Base-by-base conservation (phyloP, 1,140 invertebrate genomes). In the Zaprionus gabonicus region DNA sequence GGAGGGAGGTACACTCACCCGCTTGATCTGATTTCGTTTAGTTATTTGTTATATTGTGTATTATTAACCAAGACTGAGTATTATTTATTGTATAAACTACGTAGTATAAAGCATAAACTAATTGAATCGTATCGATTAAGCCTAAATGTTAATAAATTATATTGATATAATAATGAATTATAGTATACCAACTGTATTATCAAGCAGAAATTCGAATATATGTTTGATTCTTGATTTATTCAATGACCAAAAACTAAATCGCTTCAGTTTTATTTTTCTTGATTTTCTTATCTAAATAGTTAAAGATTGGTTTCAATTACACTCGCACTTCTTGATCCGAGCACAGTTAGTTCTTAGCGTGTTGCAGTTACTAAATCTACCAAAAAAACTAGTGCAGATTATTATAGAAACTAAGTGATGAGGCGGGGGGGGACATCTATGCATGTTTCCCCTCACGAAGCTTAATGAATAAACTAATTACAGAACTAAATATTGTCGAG, bases 1-100 rank as follows among this genome's bases (percentile, higher is more conserved):
- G 12, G 20, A 4, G 53, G 5, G 13, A 4, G 12, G 31, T n/a
- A 34, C n/a, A 57, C 23, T 38, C 49, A 69, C 44, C 60, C 25
- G 17, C 41, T 58, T 38, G 20, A 72, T 76, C 78, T 69, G 38
- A 70, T 77, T 87, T 80, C 53, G 58, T 80, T 86, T 80, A 82
- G 73, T 76, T 83, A 82, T 87, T 81, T 87, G 84, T 87, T 88
- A 87, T 85, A 80, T 79, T 72, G 41, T 60, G 73, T 76, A 76
- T 76, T 76, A 71, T 71, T 51, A 51, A 51, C 69, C 82, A 86
- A 86, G 82, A 86, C 82, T 86, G 82, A 86, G 83, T 86, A 87
- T 86, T 87, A 87, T 86, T 86, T 87, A 88, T 84, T 87, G 66
- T 88, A 79, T 72, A 69, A 51, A 51, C 20, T 25, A 51, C 13